These are phyloP conservation scores for Macroramphosus scolopax DNA, from an alignment of 2,797 vertebrate species.

Conservation along the genomic window DNA sequence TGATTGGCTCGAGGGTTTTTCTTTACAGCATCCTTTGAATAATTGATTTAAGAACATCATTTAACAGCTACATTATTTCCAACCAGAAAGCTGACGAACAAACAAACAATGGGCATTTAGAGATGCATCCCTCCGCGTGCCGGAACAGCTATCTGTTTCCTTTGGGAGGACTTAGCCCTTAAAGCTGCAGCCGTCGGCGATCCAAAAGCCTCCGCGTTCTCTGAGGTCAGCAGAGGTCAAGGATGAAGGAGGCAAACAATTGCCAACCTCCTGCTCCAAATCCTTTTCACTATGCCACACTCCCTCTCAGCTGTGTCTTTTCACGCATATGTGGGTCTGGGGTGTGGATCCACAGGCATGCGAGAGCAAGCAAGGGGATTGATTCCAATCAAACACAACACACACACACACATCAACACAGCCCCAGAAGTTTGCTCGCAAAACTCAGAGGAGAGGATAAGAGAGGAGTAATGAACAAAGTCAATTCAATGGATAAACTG, in stretches of 20 bases:
- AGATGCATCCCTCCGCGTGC: slow-evolving; percentile 9
- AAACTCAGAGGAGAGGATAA: no score
- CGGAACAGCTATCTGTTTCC: slow-evolving; percentile 34
- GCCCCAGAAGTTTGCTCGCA: no score
- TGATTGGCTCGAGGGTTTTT: no score
- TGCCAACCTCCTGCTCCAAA: slow-evolving; percentile 50
- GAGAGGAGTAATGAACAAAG: no score
- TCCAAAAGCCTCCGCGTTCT: slow-evolving; percentile 35
- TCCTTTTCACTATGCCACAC: slow-evolving; percentile 46
- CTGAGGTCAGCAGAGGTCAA: slow-evolving; percentile 60
- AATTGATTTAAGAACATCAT: neutral
- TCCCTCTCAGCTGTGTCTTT: slow-evolving; percentile 57
- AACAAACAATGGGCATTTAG: slow-evolving; percentile 43
- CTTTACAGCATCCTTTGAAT: no score
- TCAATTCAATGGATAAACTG: no score
- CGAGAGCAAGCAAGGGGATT: no score
- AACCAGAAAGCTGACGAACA: slow-evolving; percentile 29
- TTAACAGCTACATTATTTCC: neutral
- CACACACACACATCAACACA: slow-evolving; percentile 15
- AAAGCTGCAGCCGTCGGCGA: slow-evolving; percentile 27
- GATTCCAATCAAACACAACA: no score
- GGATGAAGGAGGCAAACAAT: slow-evolving; percentile 67
- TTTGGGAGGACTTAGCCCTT: slow-evolving; percentile 40
- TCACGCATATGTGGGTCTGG: slow-evolving; percentile 48
- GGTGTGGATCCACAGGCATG: slow-evolving; percentile 35